These are phyloP conservation scores for Acholoe squamosa DNA, from an alignment of 2,888 invertebrate species.

Conservation along the genomic window DNA sequence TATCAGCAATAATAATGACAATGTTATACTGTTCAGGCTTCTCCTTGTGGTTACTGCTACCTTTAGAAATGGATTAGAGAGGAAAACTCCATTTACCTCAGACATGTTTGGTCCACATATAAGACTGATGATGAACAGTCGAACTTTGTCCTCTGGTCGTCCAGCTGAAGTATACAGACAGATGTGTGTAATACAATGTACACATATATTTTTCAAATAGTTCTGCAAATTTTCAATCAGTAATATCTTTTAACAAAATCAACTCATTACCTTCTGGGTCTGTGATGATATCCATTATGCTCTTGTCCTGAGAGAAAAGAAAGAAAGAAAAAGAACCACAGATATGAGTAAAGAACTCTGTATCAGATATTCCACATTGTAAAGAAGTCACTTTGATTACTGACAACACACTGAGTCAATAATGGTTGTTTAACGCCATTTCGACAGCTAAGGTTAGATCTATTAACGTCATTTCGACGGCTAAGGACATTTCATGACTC, in stretches of 20 bases:
- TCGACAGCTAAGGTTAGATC: no score
- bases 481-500: no score
- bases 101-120: constrained; percentile 92
- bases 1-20: no score
- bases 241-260: not conserved
- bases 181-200: no score
- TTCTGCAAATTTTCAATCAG: not conserved
- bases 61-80: no score
- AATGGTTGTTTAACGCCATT: no score
- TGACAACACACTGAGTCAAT: no score
- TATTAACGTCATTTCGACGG: no score
- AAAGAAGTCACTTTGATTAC: no score
- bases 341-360: constrained; percentile 57
- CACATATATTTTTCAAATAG: no score
- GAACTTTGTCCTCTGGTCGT: constrained; percentile 94
- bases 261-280: constrained; percentile 87
- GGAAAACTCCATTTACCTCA: constrained; percentile 86
- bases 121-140: constrained; percentile 93
- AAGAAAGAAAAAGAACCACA: not conserved
- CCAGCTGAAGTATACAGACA: constrained; percentile 86
- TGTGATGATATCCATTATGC: constrained; percentile 92
- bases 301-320: constrained; percentile 86
- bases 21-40: no score
- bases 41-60: no score
- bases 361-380: not conserved